phyloP scores from a whole-genome alignment of 53 echinoderm and acorn worm genomes.

The Holothuria leucospilota region DNA sequence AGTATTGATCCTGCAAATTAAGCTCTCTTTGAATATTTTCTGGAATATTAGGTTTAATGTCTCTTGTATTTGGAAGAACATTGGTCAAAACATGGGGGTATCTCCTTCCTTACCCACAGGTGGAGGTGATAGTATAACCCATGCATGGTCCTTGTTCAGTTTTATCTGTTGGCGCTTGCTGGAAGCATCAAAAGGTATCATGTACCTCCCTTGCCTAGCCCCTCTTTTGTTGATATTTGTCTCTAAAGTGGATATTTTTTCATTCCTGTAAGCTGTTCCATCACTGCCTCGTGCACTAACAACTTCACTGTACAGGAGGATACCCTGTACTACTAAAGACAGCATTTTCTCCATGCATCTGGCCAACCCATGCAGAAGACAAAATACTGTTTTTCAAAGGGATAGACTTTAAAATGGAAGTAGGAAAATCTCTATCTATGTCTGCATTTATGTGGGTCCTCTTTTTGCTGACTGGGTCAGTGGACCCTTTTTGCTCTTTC shows the following conservation, averaged over 20 bases:
- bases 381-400: conserved; percentile 61
- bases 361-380: conserved; percentile 69
- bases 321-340: conserved; percentile 55
- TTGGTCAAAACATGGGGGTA: conserved; percentile 16
- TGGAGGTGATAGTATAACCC: conserved; percentile 3
- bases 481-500: conserved; percentile 54
- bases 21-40: neutral
- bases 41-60: neutral
- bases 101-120: neutral
- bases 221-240: conserved; percentile 8
- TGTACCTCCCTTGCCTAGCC: neutral
- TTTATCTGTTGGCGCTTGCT: neutral
- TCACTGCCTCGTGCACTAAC: neutral
- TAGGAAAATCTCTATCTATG: conserved; percentile 57
- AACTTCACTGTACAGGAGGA: conserved; percentile 46
- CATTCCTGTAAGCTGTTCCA: conserved; percentile 12
- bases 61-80: neutral
- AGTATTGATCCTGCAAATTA: neutral
- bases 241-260: neutral
- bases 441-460: conserved; percentile 50
- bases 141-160: conserved; percentile 31
- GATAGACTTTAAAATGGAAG: conserved; percentile 60
- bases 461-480: conserved; percentile 24
- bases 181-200: neutral
- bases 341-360: conserved; percentile 69